Base-by-base conservation (phyloP, 2,888 invertebrate genomes). In the Bedellia somnulentella region DNA sequence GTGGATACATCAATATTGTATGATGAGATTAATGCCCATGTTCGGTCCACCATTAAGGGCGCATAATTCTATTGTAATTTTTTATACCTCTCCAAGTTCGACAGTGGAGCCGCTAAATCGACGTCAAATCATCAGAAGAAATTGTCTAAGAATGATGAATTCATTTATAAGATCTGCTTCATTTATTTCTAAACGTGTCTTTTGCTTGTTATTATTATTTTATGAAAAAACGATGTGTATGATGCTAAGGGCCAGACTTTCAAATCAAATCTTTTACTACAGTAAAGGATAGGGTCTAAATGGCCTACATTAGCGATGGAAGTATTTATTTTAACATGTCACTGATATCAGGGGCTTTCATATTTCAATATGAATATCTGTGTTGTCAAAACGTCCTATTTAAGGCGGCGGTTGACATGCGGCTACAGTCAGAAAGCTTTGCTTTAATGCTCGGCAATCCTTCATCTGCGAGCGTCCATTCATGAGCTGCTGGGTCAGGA, bases 11-110 rank as follows among this genome's bases (percentile, higher is more conserved):
- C 68, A 71, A 73, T 73, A 70, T 71, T 70, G 63, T 68, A 70
- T 70, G 66, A 67, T 45, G 60, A 63, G 61, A 66, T 71, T 64
- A 73, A 75, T 73, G 73, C 70, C 71, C 70, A 67, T 73, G 73
- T 73, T 70, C 50, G 59, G 59, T 37, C 47, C 58, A 52, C 70
- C 73, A 73, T 70, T 73, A 68, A 61, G 61, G 51, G 54, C 51
- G 63, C 51, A 66, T 70, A 71, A 73, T 63, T 47, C 70, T 56
- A 71, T 73, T 73, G 70, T 73, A 47, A 61, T 70, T 68, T 62
- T 67, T 66, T 52, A 23, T 51, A 47, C 34, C 39, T 42, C 55
- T 57, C 57, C 59, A 51, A 57, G 48, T 51, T 49, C 47, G 41
- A 46, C 39, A 47, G 52, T 47, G 47, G 41, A 49, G 56, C 62